Evolutionary conservation across 2,797 vertebrate genomes (phyloP), one percentile per base, ranked within the genome.

Genomic region (Pelobates cultripes): DNA sequence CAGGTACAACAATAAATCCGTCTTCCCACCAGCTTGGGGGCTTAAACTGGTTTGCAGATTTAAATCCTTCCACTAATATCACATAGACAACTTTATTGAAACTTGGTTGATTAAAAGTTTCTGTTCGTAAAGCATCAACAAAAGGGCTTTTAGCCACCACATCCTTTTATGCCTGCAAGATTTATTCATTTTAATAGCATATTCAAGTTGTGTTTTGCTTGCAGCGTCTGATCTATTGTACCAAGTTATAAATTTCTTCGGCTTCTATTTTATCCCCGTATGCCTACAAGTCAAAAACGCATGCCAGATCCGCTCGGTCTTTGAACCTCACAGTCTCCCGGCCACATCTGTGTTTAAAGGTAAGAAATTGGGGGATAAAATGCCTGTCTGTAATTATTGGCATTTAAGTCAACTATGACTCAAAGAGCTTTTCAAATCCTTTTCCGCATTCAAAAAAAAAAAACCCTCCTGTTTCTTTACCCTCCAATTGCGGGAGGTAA

Each of bases 11-110:
- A 57, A 57, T 12, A 12, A 57, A 2, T 15, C 9, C 13, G 3
- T 57, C 9, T 72, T 53, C 70, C 45, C 69, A 71, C 43, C 44
- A 71, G 69, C 69, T 71, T 47, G 69, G n/a, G 44, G n/a, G 69
- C 69, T n/a, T 1, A 71, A 71, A 47, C 28, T 71, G 41, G 28
- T 53, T 12, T 41, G 2, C 45, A 72, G 45, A 40, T 41, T 55
- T 72, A 13, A 14, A 9, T 71, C 10, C 7, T 45, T 2, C 7
- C 3, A 4, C n/a, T 14, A 71, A 71, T 53, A 53, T 70, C 13
- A 3, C 4, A 43, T 3, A 15, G 43, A 44, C 42, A 70, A 44
- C 42, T 44, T 70, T 45, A 70, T 70, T 44, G 68, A 45, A 43
- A 70, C 68, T 44, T 44, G 42, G 42, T 15, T 70, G 42, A 45